phyloP scores from a whole-genome alignment of 2,888 invertebrate species.

The Harmothoe impar region DNA sequence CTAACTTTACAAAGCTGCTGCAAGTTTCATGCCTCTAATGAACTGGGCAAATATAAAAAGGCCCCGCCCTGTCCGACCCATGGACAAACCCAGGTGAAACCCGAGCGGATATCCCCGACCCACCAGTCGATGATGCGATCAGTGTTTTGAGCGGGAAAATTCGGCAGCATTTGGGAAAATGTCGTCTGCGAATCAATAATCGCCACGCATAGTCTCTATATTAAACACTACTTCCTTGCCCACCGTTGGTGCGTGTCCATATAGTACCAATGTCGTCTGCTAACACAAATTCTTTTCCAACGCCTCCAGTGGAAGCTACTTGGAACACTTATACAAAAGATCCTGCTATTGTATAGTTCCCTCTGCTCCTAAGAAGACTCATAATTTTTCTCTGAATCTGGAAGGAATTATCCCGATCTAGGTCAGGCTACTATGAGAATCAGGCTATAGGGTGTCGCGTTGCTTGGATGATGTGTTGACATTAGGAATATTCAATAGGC shows the following conservation, averaged over 20 bases:
- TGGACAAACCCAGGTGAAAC: conserved; percentile 47
- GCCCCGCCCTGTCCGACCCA: not conserved
- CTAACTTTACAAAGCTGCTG: conserved; percentile 61
- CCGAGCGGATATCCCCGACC: conserved; percentile 25
- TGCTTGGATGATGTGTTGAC: conserved; percentile 23
- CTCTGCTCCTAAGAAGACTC: not conserved
- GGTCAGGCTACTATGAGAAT: not conserved
- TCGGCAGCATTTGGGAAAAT: not conserved
- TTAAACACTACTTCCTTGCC: not conserved
- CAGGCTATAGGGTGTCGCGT: not conserved
- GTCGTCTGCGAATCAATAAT: not conserved
- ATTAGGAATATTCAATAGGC: conserved; percentile 38
- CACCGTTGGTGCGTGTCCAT: not conserved
- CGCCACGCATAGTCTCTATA: not conserved
- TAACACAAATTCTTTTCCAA: not conserved
- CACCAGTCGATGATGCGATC: conserved; percentile 43
- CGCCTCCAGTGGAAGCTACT: not conserved
- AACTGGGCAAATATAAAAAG: conserved; percentile 51
- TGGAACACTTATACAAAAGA: not conserved
- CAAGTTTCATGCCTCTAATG: conserved; percentile 60
- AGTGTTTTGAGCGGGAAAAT: conserved; percentile 1
- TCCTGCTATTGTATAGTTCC: not conserved
- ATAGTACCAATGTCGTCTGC: not conserved
- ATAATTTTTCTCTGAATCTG: not conserved
- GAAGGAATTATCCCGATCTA: not conserved